A percentile compares a stretch with the other conserved stretches of the same genome.
These are phyloP conservation scores for Typhlichthys eigenmanni DNA, from an alignment of 2,797 vertebrate genomes.

Conservation along the genomic window DNA sequence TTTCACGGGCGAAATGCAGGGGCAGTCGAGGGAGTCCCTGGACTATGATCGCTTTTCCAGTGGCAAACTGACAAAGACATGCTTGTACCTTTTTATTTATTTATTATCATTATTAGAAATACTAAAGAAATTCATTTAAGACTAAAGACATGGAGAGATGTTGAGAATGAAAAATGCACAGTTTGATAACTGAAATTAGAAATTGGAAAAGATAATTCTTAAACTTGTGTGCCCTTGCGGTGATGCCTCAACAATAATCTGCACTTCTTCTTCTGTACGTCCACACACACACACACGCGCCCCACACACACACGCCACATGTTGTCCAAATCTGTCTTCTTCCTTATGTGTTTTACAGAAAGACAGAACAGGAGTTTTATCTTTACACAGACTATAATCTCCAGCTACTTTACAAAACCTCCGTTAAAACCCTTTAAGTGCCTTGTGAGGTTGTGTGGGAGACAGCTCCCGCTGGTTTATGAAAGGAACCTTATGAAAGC, in stretches of 20 bases:
- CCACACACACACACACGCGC: neutral
- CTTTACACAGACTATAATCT: constrained; percentile 14
- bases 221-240: constrained; percentile 4
- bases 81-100: constrained; percentile 34
- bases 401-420: constrained; percentile 14
- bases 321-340: constrained; percentile 30
- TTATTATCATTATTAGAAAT: neutral
- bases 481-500: constrained; percentile 17
- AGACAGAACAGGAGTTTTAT: constrained; percentile 7
- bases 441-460: constrained; percentile 21
- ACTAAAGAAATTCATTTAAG: neutral
- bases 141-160: neutral
- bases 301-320: constrained; percentile 3
- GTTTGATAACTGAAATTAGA: neutral
- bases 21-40: constrained; percentile 41
- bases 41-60: constrained; percentile 71
- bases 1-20: constrained; percentile 62
- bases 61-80: constrained; percentile 56
- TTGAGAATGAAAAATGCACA: neutral
- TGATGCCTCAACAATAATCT: constrained; percentile 32
- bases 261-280: constrained; percentile 25
- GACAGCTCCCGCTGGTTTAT: constrained; percentile 23
- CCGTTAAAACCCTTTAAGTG: constrained; percentile 15
- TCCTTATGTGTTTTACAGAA: constrained; percentile 4
- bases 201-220: neutral